A percentile compares a stretch with the other conserved stretches of the same genome.
phyloP scores from a whole-genome alignment of 2,797 vertebrate species.

The Ceryle rudis region DNA sequence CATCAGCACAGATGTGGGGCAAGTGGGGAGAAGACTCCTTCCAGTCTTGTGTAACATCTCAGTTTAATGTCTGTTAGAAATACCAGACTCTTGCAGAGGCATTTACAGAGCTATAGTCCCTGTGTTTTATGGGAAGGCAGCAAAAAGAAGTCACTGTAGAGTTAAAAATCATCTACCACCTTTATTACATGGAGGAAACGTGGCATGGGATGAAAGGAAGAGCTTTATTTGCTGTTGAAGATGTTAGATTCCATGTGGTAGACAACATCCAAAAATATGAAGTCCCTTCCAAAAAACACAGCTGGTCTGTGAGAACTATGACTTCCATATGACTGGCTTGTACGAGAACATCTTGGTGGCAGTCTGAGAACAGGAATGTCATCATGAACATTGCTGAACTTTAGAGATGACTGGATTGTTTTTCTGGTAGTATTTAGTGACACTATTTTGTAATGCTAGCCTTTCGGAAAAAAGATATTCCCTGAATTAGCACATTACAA shows the following conservation, averaged over 20 bases:
- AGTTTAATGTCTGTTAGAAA: not conserved
- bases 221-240: slow-evolving; percentile 63
- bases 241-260: slow-evolving; percentile 38
- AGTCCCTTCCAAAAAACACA: slow-evolving; percentile 67
- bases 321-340: slow-evolving; percentile 43
- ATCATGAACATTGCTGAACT: slow-evolving; percentile 41
- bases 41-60: not conserved
- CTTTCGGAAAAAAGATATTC: slow-evolving; percentile 20
- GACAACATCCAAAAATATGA: slow-evolving; percentile 56
- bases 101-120: not conserved
- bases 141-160: not conserved
- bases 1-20: not conserved
- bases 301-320: slow-evolving; percentile 47
- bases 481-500: not conserved
- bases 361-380: slow-evolving; percentile 24
- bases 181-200: slow-evolving; percentile 26
- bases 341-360: slow-evolving; percentile 46
- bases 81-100: not conserved
- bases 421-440: slow-evolving; percentile 38
- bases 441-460: slow-evolving; percentile 18
- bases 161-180: slow-evolving; percentile 27
- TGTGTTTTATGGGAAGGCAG: not conserved
- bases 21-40: not conserved
- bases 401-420: slow-evolving; percentile 25
- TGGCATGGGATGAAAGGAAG: slow-evolving; percentile 61